These are phyloP conservation scores for Cecropterus lyciades DNA, from an alignment of 1,140 invertebrate species.

Conservation along the genomic window DNA sequence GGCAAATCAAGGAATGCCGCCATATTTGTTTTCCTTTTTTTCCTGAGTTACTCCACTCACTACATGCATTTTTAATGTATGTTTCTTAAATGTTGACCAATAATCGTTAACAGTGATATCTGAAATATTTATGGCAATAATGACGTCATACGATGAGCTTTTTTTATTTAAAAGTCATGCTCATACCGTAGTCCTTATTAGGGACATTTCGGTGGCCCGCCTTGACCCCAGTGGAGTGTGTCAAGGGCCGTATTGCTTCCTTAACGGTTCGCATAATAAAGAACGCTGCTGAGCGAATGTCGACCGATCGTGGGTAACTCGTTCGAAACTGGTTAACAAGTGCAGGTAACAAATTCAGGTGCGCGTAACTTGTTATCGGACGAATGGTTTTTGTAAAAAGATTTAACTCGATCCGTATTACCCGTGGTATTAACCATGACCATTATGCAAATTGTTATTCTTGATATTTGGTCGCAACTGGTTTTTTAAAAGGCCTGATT, in stretches of 20 bases:
- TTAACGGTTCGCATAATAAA: conserved; percentile 11
- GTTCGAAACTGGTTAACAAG: conserved; percentile 10
- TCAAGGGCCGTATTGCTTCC: conserved; percentile 1
- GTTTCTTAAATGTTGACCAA: too few species aligned
- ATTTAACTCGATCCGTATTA: too few species aligned
- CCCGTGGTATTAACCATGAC: too few species aligned
- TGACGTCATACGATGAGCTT: not conserved
- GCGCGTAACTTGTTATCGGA: conserved; percentile 1
- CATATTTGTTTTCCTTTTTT: too few species aligned
- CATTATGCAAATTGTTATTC: too few species aligned
- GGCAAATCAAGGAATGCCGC: too few species aligned
- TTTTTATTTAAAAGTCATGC: not conserved
- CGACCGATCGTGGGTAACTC: conserved; percentile 10
- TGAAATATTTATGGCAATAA: not conserved
- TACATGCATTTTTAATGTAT: too few species aligned
- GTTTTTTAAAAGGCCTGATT: too few species aligned
- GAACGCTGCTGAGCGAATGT: conserved; percentile 14
- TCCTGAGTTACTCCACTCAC: too few species aligned
- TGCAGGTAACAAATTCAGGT: conserved; percentile 9
- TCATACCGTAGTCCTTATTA: not conserved
- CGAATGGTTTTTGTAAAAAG: too few species aligned
- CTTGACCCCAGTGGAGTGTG: conserved; percentile 6
- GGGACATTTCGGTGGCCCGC: not conserved
- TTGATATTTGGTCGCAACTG: too few species aligned
- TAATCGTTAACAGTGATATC: too few species aligned